Evolutionary conservation across 2,888 invertebrate species (phyloP).

Genomic region (Drosophila rubida): DNA sequence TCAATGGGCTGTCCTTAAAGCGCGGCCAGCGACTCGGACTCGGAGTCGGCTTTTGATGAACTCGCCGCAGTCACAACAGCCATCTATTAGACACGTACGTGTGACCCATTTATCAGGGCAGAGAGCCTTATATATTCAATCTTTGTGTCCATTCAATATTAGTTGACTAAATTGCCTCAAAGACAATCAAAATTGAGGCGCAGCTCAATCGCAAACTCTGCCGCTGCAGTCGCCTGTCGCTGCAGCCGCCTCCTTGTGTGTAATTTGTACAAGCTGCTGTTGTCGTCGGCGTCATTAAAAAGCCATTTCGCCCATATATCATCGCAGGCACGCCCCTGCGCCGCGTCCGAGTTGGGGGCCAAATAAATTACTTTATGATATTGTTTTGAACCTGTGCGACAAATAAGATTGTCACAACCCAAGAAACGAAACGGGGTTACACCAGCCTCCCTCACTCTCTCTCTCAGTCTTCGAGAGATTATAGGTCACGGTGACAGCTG

Average conservation of each 20-base stretch:
- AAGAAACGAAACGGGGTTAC: conserved; percentile 24
- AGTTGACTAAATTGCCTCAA: conserved; percentile 50
- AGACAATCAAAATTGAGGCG: conserved; percentile 77
- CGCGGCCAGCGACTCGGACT: conserved; percentile 20
- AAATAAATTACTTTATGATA: conserved; percentile 82
- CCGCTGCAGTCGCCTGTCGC: conserved; percentile 6
- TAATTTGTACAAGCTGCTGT: conserved; percentile 84
- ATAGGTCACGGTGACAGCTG: conserved; percentile 77
- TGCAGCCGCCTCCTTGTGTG: conserved; percentile 40
- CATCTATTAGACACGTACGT: conserved; percentile 66
- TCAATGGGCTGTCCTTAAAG: conserved; percentile 49
- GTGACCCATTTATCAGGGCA: conserved; percentile 81
- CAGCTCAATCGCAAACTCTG: conserved; percentile 68
- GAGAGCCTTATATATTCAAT: too few species aligned
- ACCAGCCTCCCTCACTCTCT: background rate
- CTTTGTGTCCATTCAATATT: too few species aligned
- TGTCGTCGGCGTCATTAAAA: conserved; percentile 84
- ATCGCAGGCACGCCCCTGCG: conserved; percentile 59
- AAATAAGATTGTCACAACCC: conserved; percentile 76
- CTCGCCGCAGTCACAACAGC: conserved; percentile 67
- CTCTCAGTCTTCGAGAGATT: too few species aligned
- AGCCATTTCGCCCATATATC: conserved; percentile 83
- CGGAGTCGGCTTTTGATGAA: conserved; percentile 75
- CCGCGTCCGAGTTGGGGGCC: conserved; percentile 57
- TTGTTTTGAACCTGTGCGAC: conserved; percentile 81